These are phyloP conservation scores for Caenorhabditis sinica DNA, from an alignment of 2,888 invertebrate genomes.

Conservation along the genomic window DNA sequence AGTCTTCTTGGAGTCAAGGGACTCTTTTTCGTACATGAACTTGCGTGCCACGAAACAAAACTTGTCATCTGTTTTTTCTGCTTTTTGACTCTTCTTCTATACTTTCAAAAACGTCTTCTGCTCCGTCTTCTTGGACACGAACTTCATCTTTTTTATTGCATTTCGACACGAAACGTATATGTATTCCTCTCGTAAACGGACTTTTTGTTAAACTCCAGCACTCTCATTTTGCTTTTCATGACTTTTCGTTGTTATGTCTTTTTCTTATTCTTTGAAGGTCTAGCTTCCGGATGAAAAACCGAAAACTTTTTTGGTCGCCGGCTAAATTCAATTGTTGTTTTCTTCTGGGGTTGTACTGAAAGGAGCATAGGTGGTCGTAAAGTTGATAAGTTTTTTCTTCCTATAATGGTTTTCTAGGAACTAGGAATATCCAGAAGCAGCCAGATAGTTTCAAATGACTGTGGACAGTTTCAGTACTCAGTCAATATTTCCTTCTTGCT, in stretches of 20 bases:
- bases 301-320: constrained; percentile 14
- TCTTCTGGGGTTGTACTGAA: constrained; percentile 13
- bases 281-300: constrained; percentile 2
- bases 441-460: not conserved
- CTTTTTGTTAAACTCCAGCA: constrained; percentile 3
- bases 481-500: not conserved
- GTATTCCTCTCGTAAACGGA: constrained; percentile 9
- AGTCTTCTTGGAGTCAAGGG: constrained; percentile 23
- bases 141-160: constrained; percentile 54
- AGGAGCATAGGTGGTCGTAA: constrained; percentile 27
- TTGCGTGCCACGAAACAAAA: constrained; percentile 34
- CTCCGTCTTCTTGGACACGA: constrained; percentile 8
- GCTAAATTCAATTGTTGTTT: constrained; percentile 42
- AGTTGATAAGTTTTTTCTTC: not conserved
- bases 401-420: not conserved
- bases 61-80: constrained; percentile 4
- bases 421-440: not conserved
- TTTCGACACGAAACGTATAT: constrained; percentile 47
- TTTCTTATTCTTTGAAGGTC: constrained; percentile 18
- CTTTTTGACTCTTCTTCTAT: constrained; percentile 5
- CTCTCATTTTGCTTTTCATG: constrained; percentile 2
- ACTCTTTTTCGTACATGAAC: constrained; percentile 17
- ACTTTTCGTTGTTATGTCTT: constrained; percentile 14
- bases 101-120: constrained; percentile 38
- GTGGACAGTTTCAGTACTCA: no score